Evolutionary conservation across 2,888 invertebrate species (phyloP).

Genomic region (Thyatira batis): DNA sequence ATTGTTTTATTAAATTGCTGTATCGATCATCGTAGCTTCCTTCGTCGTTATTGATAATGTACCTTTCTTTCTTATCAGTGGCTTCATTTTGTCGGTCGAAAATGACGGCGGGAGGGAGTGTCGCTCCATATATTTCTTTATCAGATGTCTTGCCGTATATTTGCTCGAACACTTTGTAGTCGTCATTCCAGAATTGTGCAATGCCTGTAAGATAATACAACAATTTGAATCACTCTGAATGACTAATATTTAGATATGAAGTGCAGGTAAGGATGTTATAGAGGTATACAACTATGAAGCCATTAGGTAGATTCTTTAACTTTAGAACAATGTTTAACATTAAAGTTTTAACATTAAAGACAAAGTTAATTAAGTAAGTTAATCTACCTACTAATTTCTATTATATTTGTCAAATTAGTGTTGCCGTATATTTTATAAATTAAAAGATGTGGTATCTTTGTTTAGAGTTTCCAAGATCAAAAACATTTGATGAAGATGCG

Average conservation of each 20-base stretch:
- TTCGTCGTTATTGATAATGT: constrained; percentile 35
- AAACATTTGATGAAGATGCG: too few relatives aligned
- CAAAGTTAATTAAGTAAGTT: too few relatives aligned
- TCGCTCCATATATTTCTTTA: constrained; percentile 60
- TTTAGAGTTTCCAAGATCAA: background rate
- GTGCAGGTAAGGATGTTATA: too few relatives aligned
- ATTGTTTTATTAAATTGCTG: constrained; percentile 38
- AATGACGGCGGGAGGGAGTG: constrained; percentile 47
- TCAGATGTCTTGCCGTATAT: constrained; percentile 74
- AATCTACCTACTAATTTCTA: too few relatives aligned
- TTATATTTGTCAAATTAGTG: too few relatives aligned
- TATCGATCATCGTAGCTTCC: constrained; percentile 42
- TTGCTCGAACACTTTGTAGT: constrained; percentile 69
- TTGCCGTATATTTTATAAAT: too few relatives aligned
- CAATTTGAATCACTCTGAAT: constrained; percentile 5
- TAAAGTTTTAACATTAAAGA: too few relatives aligned
- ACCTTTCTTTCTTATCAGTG: constrained; percentile 56
- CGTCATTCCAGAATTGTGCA: constrained; percentile 71
- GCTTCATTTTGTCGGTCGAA: constrained; percentile 42
- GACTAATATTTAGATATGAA: background rate
- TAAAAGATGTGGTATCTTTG: too few relatives aligned
- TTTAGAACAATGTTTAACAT: too few relatives aligned
- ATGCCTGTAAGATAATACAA: constrained; percentile 47
- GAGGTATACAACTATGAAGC: too few relatives aligned
- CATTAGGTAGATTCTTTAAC: too few relatives aligned